Conservation (phyloP, 2,797 vertebrate genomes). For the Diplodus puntazzo region DNA sequence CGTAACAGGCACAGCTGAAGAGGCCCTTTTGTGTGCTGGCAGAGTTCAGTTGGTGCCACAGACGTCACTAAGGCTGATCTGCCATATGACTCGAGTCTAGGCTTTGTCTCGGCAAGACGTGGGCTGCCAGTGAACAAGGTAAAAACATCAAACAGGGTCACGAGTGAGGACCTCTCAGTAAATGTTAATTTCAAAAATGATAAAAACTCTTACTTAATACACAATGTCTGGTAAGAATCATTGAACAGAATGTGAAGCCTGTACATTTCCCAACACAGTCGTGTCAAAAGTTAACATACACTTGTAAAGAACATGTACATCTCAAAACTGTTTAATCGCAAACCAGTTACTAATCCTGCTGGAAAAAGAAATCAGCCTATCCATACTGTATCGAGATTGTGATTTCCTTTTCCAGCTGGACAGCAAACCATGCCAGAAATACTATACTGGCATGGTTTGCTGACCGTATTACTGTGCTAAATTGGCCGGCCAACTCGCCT, state of each 20-base stretch:
- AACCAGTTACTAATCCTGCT: too few relatives aligned
- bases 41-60: constrained; percentile 27
- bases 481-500: too few relatives aligned
- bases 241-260: not conserved
- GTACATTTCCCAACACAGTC: not conserved
- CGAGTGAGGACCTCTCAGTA: not conserved
- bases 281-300: too few relatives aligned
- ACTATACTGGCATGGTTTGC: too few relatives aligned
- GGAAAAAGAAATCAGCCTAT: too few relatives aligned
- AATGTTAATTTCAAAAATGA: constrained; percentile 7
- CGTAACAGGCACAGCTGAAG: constrained; percentile 35
- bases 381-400: too few relatives aligned
- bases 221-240: not conserved
- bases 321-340: too few relatives aligned
- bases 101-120: constrained; percentile 12
- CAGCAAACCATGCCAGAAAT: too few relatives aligned
- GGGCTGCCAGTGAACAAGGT: not conserved
- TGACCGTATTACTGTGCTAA: too few relatives aligned
- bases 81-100: constrained; percentile 29
- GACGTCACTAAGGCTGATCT: not conserved
- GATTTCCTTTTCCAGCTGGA: too few relatives aligned
- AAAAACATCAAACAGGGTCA: not conserved
- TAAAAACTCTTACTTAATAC: not conserved
- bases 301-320: too few relatives aligned
- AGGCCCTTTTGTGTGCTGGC: constrained; percentile 39